Evolutionary conservation across 2,113 vertebrate genomes (phyloP), one percentile per base, ranked within the genome.

Genomic region (Bambusicola thoracicus): DNA sequence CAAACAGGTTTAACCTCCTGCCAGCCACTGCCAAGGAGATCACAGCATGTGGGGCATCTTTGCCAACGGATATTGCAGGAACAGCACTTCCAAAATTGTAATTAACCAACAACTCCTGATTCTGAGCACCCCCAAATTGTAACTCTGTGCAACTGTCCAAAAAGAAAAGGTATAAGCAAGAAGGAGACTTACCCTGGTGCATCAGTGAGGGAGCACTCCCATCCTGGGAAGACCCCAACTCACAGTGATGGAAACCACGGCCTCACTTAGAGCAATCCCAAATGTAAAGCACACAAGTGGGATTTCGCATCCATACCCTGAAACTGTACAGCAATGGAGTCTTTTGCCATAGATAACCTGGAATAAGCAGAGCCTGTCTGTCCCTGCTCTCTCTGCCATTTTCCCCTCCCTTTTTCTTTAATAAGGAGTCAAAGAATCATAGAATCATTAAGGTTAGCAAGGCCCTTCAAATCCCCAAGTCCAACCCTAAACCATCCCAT

Each of bases 31-130:
- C 19, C 79, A 40, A 72, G 62, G 46, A 59, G 61, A 55, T 61
- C 43, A 4, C 87, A n/a, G 13, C 65, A 40, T 6, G 70, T 43
- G 79, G 59, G 22, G 58, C 36, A 16, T 59, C 8, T 66, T 30
- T 49, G 49, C 51, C 11, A 16, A n/a, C 1, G 36, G 53, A 61
- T 24, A 40, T 36, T 58, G 17, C 67, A 30, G 27, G 34, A 76
- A 46, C 24, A 20, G 40, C 62, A 8, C 14, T 72, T 63, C 74
- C 72, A 29, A 34, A 82, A 62, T 24, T 11, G 2, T 0, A 10
- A 19, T 40, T 38, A 17, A 3, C 0, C 7, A 53, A 13, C 9
- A 49, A 24, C 27, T 25, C n/a, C 2, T 0, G 0, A 30, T 10
- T 46, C 30, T 18, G 53, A 56, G 32, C 8, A 20, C 13, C 11